Conservation (phyloP, 2,797 vertebrate genomes). For the Saguinus oedipus region DNA sequence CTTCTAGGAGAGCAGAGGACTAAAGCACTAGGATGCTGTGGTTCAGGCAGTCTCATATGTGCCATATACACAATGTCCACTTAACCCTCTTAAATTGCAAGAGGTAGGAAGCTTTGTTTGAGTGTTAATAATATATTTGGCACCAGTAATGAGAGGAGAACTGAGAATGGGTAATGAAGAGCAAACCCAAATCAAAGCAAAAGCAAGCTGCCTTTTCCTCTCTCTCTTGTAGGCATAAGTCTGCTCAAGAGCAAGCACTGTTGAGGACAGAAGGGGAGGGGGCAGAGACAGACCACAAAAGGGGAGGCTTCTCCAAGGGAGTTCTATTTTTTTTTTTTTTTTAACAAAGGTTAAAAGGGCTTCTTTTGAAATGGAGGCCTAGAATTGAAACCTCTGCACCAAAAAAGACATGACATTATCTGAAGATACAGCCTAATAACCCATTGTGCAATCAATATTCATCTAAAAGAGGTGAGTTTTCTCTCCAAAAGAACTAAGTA, state of each 20-base stretch:
- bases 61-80: background rate
- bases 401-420: constrained; percentile 27
- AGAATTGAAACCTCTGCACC: constrained; percentile 30
- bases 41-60: background rate
- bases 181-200: constrained; percentile 30
- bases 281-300: background rate
- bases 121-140: constrained; percentile 13
- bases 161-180: background rate
- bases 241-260: background rate
- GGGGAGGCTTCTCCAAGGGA: background rate
- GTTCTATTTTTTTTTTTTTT: constrained; percentile 17
- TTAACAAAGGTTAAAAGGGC: constrained; percentile 36
- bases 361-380: constrained; percentile 61
- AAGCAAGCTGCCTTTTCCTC: constrained; percentile 41
- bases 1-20: background rate
- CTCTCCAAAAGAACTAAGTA: background rate
- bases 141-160: background rate
- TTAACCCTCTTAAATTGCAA: constrained; percentile 39
- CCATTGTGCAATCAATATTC: background rate
- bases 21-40: background rate
- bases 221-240: background rate
- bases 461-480: background rate
- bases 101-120: constrained; percentile 36
- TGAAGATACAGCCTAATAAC: background rate
- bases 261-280: background rate